Conservation (phyloP, 2,888 invertebrate species). For the Capitulum mitella region DNA sequence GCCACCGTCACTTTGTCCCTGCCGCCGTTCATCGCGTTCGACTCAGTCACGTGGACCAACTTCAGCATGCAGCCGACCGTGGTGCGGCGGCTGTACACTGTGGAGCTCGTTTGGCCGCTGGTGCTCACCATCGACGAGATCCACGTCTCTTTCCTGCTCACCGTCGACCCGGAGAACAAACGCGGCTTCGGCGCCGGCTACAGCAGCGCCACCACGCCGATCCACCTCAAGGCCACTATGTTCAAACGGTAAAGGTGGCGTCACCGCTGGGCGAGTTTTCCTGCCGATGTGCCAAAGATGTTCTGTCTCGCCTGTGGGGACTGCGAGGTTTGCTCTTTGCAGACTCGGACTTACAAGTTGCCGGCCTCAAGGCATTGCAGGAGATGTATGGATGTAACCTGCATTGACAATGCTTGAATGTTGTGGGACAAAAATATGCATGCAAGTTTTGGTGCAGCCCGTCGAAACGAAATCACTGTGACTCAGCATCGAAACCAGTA, state of each 20-base stretch:
- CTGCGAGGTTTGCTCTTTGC: too few relatives aligned
- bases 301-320: too few relatives aligned
- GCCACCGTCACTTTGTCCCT: neutral
- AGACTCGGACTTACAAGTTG: too few relatives aligned
- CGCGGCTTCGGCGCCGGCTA: constrained; percentile 1
- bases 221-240: neutral
- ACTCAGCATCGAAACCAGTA: too few relatives aligned
- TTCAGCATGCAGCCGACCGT: neutral
- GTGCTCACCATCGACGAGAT: neutral
- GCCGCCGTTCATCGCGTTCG: constrained; percentile 9
- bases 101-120: neutral
- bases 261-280: too few relatives aligned
- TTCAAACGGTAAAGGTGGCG: neutral
- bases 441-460: too few relatives aligned
- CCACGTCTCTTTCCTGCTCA: neutral
- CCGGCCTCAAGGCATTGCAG: too few relatives aligned
- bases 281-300: too few relatives aligned
- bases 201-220: neutral
- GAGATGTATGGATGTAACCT: too few relatives aligned
- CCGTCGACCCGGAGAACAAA: neutral
- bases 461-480: too few relatives aligned
- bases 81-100: neutral
- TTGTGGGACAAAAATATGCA: too few relatives aligned
- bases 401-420: too few relatives aligned
- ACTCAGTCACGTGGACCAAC: neutral